Evolutionary conservation across 2,797 vertebrate genomes (phyloP), one percentile per base, ranked within the genome.

Genomic region (Austrolebias charrua): DNA sequence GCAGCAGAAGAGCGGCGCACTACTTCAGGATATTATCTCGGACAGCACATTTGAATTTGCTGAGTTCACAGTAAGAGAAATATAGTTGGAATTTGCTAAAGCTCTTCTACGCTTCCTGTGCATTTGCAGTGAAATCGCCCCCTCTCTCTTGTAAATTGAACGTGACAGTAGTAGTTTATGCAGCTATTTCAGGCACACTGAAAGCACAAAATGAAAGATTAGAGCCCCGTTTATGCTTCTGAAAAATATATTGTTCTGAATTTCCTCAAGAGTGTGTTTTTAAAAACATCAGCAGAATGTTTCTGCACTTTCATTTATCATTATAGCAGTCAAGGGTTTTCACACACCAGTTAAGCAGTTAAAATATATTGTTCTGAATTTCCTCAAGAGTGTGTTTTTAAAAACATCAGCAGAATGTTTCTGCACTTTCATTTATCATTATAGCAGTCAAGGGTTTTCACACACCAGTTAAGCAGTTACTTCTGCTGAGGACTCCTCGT

Each of bases 241-340:
- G 65, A 63, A 68, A 76, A 86, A 85, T 72, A 66, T 73, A 77
- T 81, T 84, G 69, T 74, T 82, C 71, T 46, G 61, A 71, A 55
- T 71, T 80, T 75, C 78, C 72, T 55, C 5, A 73, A 79, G 70
- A 69, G 71, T 31, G 3, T 78, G 79, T 79, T 79, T 82, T 46
- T 45, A 20, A 53, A 76, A 55, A 76, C 81, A 50, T 89, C 85
- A 86, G 80, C 81, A 35, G 52, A 83, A 83, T 53, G 60, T 84
- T 83, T 71, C 52, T 15, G 57, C 44, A 62, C 73, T 56, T 86
- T 69, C 81, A 87, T 88, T 86, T 65, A 82, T 90, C 87, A 82
- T 61, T 4, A 55, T 57, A 67, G 24, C 72, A 45, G 66, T 71
- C 51, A 24, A 57, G 60, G 76, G 56, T 66, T 84, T 84, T 87